A percentile compares a stretch with the other conserved stretches of the same genome.
Conservation (phyloP, 2,888 invertebrate genomes). For the Ornithoptera alexandrae region DNA sequence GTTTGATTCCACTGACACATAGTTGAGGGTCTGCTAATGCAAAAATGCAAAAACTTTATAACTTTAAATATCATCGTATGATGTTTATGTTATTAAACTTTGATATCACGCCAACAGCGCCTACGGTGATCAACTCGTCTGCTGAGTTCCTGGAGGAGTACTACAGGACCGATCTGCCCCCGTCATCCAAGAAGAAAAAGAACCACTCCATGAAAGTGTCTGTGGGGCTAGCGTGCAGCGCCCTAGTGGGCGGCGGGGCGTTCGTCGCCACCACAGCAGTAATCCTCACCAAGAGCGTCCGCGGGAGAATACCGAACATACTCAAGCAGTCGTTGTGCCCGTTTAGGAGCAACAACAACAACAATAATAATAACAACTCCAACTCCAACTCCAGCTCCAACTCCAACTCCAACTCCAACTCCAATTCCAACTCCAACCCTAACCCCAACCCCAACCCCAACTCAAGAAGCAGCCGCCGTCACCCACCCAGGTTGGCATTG, state of each 20-base stretch:
- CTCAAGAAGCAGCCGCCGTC: conserved; percentile 64
- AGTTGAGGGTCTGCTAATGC: too few relatives aligned
- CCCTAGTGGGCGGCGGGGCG: conserved; percentile 71
- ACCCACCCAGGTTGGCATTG: conserved; percentile 66
- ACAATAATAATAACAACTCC: too few relatives aligned
- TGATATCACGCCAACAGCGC: conserved; percentile 53
- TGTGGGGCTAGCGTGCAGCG: conserved; percentile 66
- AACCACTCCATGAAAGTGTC: conserved; percentile 75
- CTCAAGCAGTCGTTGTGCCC: conserved; percentile 75
- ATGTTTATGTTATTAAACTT: too few relatives aligned
- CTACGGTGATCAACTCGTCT: conserved; percentile 81
- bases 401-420: conserved; percentile 54
- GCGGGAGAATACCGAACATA: conserved; percentile 64
- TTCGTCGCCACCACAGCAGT: conserved; percentile 82
- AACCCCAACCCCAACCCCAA: conserved; percentile 58
- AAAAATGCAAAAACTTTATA: too few relatives aligned
- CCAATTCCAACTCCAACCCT: conserved; percentile 38
- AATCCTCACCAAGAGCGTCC: conserved; percentile 78
- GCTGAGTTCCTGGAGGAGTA: conserved; percentile 82
- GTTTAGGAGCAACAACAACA: conserved; percentile 54
- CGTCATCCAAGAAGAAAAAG: conserved; percentile 65
- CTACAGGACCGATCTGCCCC: conserved; percentile 73
- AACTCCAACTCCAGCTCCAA: conserved; percentile 48
- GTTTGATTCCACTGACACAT: too few relatives aligned
- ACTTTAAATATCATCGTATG: too few relatives aligned